Percentiles rank a stretch among this genome's conserved stretches.
phyloP scores from a whole-genome alignment of 2,113 vertebrate species.

The Perca schrenkii region DNA sequence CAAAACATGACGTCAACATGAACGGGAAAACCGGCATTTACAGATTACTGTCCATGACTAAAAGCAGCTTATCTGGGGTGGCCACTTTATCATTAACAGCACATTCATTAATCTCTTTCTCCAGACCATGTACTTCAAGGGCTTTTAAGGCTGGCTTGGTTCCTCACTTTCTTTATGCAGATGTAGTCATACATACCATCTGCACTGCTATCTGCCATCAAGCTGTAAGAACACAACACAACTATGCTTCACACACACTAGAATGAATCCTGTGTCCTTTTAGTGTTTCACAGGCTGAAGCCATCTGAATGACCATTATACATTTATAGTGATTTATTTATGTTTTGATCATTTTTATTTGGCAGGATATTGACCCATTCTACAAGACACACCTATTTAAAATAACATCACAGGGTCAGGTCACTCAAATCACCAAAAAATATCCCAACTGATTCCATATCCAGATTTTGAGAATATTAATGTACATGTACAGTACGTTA shows the following conservation, averaged over 20 bases:
- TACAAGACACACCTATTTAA: background rate
- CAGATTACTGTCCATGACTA: background rate
- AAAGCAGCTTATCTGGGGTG: slow-evolving; percentile 6
- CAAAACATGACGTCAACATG: background rate
- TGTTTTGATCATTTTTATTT: background rate
- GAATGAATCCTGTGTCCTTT: background rate
- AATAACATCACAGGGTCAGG: background rate
- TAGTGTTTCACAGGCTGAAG: background rate
- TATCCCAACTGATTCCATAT: background rate
- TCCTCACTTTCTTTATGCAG: background rate
- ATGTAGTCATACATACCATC: background rate
- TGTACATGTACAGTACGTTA: background rate
- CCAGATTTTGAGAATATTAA: background rate
- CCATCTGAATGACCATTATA: background rate
- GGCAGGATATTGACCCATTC: background rate
- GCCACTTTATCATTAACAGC: slow-evolving; percentile 11
- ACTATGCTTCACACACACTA: background rate
- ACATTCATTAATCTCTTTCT: slow-evolving; percentile 40
- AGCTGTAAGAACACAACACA: background rate
- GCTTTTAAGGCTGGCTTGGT: background rate
- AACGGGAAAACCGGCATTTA: background rate
- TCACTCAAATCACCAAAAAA: background rate
- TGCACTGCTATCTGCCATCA: slow-evolving; percentile 7
- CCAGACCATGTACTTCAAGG: background rate
- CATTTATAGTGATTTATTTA: background rate